Percentiles rank a stretch among this genome's conserved stretches.
Conservation (phyloP, 2,797 vertebrate genomes). For the Apodemus agrarius region DNA sequence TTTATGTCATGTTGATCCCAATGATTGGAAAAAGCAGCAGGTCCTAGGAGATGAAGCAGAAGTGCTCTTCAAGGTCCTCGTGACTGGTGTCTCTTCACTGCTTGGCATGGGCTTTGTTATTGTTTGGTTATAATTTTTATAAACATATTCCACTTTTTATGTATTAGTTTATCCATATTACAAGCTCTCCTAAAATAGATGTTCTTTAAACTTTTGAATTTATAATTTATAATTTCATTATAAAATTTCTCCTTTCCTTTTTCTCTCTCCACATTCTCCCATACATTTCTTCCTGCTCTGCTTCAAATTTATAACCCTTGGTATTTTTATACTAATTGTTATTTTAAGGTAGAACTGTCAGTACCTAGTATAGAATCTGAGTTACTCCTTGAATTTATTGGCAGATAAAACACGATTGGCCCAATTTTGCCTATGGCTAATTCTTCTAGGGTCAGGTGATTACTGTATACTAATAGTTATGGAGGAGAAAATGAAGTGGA, state of each 20-base stretch:
- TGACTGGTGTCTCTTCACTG: neutral
- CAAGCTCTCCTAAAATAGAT: neutral
- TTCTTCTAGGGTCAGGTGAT: neutral
- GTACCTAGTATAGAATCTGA: neutral
- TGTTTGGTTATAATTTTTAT: neutral
- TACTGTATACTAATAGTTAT: neutral
- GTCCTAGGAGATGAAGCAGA: no score
- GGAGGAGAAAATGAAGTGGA: neutral
- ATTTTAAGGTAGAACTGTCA: neutral
- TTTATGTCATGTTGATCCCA: neutral
- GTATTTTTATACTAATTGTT: neutral
- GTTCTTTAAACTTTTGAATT: neutral
- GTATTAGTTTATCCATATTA: neutral
- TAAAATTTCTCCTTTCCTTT: neutral
- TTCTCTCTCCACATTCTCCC: neutral
- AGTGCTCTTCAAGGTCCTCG: neutral
- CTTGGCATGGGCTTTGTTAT: neutral
- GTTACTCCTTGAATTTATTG: neutral
- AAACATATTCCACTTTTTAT: neutral
- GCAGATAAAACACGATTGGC: neutral
- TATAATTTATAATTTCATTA: neutral
- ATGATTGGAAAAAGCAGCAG: neutral
- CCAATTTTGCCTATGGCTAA: neutral
- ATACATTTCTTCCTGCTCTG: neutral
- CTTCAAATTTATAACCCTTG: neutral